Evolutionary conservation across 1,140 invertebrate genomes (phyloP).

Genomic region (Trinorchestia longiramus): DNA sequence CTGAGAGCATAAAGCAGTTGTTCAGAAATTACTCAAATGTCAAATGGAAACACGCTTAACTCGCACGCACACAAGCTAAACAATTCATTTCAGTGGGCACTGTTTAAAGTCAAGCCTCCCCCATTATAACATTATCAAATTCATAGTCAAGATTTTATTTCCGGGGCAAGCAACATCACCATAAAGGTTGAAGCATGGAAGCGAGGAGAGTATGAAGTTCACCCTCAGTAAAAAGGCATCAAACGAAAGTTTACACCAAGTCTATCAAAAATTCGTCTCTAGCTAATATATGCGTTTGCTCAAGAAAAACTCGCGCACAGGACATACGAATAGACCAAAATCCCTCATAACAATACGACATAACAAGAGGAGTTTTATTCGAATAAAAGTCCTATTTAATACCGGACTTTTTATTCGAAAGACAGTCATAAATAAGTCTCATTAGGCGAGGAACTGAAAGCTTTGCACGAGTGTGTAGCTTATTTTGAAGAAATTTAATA

Average conservation of each 20-base stretch:
- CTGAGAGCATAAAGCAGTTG: conserved; percentile 41
- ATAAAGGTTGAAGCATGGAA: background rate
- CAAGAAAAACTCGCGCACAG: background rate
- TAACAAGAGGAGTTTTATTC: too few species aligned
- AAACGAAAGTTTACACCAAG: background rate
- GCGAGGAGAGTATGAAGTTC: background rate
- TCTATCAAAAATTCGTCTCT: background rate
- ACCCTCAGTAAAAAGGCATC: background rate
- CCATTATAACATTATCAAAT: background rate
- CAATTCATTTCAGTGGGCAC: background rate
- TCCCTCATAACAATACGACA: background rate
- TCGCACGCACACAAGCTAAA: background rate
- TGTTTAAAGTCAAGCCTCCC: background rate
- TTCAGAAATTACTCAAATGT: background rate
- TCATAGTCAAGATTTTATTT: background rate
- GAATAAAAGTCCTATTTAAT: too few species aligned
- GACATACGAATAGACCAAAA: background rate
- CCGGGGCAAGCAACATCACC: background rate
- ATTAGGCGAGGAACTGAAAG: too few species aligned
- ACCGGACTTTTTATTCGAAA: too few species aligned
- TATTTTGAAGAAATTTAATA: too few species aligned
- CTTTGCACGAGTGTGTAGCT: too few species aligned
- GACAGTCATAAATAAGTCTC: too few species aligned
- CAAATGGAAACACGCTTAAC: background rate
- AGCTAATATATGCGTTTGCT: background rate